Conservation (phyloP, 2,797 vertebrate genomes). For the Lateolabrax maculatus region DNA sequence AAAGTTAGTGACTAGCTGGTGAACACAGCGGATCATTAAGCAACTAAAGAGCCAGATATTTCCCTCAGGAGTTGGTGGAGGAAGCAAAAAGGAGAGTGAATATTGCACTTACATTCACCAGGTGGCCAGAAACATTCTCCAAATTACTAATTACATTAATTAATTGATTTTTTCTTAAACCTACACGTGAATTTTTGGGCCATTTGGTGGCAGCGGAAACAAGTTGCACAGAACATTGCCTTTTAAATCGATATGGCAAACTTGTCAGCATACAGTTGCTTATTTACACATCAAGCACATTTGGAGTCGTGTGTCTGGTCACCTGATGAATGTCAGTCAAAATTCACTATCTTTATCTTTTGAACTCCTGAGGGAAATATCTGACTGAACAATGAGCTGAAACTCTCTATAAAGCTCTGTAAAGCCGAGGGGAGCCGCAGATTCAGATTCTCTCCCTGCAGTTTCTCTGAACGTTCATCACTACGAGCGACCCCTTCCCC, state of each 20-base stretch:
- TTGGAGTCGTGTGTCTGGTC: not conserved
- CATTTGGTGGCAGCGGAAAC: not conserved
- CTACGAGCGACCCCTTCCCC: not conserved
- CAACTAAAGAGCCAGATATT: slow-evolving; percentile 11
- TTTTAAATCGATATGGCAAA: not conserved
- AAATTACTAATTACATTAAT: too few relatives aligned
- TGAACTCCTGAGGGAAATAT: not conserved
- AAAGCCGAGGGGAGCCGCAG: not conserved
- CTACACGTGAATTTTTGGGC: not conserved
- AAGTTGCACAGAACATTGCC: not conserved
- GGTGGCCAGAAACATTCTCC: not conserved
- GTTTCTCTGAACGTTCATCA: slow-evolving; percentile 7
- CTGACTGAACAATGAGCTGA: not conserved
- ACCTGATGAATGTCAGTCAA: not conserved
- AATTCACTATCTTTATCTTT: not conserved
- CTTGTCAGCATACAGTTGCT: not conserved
- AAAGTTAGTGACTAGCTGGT: not conserved
- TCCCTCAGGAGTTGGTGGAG: slow-evolving; percentile 10
- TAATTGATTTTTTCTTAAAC: not conserved
- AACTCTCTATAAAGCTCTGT: not conserved
- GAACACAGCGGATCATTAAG: not conserved
- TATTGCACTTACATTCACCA: slow-evolving; percentile 12
- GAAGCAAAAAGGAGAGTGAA: not conserved
- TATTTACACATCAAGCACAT: not conserved
- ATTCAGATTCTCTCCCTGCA: slow-evolving; percentile 12